Evolutionary conservation across 2,797 vertebrate genomes (phyloP).

Genomic region (Oceanodroma leucorhoa): DNA sequence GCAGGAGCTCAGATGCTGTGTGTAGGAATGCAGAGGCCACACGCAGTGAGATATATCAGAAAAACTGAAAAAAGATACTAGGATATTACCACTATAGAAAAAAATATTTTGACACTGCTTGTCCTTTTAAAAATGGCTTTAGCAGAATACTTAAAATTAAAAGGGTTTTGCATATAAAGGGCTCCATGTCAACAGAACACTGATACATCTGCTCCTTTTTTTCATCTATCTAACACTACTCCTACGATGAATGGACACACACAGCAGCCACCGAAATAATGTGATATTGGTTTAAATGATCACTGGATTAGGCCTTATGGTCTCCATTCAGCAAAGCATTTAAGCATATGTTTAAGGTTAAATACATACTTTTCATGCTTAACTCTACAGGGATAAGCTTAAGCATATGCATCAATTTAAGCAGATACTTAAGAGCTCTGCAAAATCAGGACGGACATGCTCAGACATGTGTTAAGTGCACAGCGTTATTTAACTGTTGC

Average conservation of each 20-base stretch:
- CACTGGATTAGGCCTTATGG: constrained; percentile 64
- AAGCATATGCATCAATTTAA: constrained; percentile 65
- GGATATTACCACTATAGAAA: not conserved
- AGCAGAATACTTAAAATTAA: not conserved
- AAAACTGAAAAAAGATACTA: not conserved
- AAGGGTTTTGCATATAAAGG: not conserved
- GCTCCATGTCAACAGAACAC: not conserved
- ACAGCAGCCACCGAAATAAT: constrained; percentile 18
- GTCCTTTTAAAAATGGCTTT: not conserved
- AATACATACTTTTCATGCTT: constrained; percentile 62
- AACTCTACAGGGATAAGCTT: constrained; percentile 64
- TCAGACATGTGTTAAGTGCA: constrained; percentile 50
- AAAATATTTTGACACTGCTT: fast-evolving
- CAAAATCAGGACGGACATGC: constrained; percentile 62
- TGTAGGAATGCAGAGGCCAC: not conserved
- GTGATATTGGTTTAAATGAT: constrained; percentile 59
- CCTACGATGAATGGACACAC: fast-evolving
- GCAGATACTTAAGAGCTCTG: constrained; percentile 60
- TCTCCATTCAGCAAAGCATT: constrained; percentile 67
- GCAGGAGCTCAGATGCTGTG: not conserved
- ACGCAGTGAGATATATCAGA: not conserved
- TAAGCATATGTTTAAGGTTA: constrained; percentile 70
- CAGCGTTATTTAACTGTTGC: constrained; percentile 20
- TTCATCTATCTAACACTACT: not conserved
- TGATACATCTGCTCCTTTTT: not conserved